These are phyloP conservation scores for Podabrus alpinus DNA, from an alignment of 2,888 invertebrate species.

Conservation along the genomic window DNA sequence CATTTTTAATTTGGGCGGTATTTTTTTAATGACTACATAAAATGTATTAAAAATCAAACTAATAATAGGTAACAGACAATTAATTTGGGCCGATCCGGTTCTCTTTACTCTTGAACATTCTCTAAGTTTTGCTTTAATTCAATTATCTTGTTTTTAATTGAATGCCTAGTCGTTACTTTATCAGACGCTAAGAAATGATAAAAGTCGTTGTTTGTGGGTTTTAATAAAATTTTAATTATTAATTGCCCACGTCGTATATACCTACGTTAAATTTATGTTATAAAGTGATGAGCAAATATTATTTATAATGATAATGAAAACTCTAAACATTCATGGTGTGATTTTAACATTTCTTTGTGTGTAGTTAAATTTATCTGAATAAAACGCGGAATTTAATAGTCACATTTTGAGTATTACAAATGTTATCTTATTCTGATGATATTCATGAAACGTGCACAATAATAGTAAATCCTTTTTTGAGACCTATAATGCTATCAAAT, in stretches of 20 bases:
- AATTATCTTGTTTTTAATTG: background rate
- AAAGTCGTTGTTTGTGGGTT: too few relatives aligned
- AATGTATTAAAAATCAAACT: too few relatives aligned
- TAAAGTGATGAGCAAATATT: background rate
- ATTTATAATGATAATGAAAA: background rate
- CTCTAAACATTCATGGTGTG: background rate
- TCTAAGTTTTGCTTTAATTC: background rate
- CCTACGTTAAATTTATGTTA: background rate
- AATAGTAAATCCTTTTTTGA: background rate
- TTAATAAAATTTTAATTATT: background rate
- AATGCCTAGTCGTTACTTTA: background rate
- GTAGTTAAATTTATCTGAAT: background rate
- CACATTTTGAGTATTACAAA: background rate
- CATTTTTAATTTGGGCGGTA: too few relatives aligned
- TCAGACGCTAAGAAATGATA: background rate
- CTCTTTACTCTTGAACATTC: background rate
- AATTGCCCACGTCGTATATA: too few relatives aligned
- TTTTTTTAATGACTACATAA: too few relatives aligned
- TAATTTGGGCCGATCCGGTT: background rate
- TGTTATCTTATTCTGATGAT: background rate
- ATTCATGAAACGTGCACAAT: background rate
- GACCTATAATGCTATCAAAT: background rate
- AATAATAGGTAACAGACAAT: background rate
- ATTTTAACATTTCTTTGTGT: background rate
- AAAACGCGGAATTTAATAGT: background rate